A percentile compares a stretch with the other conserved stretches of the same genome.
Evolutionary conservation across 2,797 vertebrate genomes (phyloP).

Genomic region (Peromyscus attwateri): DNA sequence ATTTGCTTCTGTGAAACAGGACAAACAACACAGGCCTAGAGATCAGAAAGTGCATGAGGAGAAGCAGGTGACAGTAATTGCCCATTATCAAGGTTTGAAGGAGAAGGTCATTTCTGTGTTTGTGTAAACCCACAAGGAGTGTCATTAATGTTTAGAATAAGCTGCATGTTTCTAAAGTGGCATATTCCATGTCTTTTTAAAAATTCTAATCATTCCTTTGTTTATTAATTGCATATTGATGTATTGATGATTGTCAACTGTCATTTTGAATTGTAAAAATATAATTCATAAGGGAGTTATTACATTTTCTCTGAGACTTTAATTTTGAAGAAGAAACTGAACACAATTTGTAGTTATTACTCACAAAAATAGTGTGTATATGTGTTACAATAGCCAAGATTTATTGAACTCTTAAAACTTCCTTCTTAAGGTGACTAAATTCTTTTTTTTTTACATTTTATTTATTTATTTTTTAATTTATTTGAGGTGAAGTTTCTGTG

Average conservation of each 20-base stretch:
- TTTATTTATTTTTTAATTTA: background rate
- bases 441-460: background rate
- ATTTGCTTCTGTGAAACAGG: background rate
- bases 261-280: background rate
- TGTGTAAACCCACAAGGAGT: background rate
- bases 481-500: background rate
- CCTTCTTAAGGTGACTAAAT: background rate
- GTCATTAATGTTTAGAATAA: background rate
- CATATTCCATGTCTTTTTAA: background rate
- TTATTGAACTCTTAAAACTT: background rate
- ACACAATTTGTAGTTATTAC: background rate
- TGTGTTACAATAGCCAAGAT: background rate
- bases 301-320: background rate
- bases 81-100: background rate
- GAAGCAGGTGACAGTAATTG: background rate
- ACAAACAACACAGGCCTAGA: background rate
- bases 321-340: background rate
- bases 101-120: background rate
- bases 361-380: background rate
- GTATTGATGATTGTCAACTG: background rate
- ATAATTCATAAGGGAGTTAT: background rate
- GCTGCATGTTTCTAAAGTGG: background rate
- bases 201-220: background rate
- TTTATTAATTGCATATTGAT: conserved; percentile 2
- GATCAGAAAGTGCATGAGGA: no score